Evolutionary conservation across 2,888 invertebrate species (phyloP).

Genomic region (Gymnosoma rotundatum): DNA sequence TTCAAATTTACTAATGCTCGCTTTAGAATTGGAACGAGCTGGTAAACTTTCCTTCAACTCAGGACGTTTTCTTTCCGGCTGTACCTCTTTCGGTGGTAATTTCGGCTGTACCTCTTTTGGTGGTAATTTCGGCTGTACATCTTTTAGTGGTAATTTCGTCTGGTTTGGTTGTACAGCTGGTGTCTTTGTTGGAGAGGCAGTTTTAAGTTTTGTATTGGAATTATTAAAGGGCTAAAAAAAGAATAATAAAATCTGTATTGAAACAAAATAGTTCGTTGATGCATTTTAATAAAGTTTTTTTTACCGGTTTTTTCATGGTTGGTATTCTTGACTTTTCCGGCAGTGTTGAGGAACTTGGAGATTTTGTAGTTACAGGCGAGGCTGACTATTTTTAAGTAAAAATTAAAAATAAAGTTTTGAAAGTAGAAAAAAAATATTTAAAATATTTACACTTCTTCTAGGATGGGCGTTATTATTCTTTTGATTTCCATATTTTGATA

Average conservation of each 20-base stretch:
- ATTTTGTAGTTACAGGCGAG: background rate
- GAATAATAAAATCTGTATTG: background rate
- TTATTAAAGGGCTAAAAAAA: slow-evolving; percentile 2
- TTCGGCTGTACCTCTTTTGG: background rate
- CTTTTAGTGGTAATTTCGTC: background rate
- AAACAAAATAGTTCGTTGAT: background rate
- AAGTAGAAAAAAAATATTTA: too few relatives aligned
- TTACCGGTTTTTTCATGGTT: slow-evolving; percentile 65
- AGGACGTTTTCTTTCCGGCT: background rate
- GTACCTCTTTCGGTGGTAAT: background rate
- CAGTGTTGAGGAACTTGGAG: slow-evolving; percentile 2
- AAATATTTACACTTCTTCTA: slow-evolving; percentile 9
- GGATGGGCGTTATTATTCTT: background rate
- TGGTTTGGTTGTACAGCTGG: background rate
- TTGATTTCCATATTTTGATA: background rate
- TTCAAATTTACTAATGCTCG: background rate
- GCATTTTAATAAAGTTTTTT: background rate
- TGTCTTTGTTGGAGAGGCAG: background rate
- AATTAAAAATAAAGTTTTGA: background rate
- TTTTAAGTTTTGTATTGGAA: background rate
- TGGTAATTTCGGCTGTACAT: background rate
- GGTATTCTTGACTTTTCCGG: slow-evolving; percentile 50
- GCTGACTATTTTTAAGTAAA: background rate
- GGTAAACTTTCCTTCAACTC: background rate
- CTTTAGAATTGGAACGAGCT: background rate